Percentiles rank a stretch among this genome's conserved stretches.
These are phyloP conservation scores for Atta texana DNA, from an alignment of 1,140 invertebrate species.

Conservation along the genomic window DNA sequence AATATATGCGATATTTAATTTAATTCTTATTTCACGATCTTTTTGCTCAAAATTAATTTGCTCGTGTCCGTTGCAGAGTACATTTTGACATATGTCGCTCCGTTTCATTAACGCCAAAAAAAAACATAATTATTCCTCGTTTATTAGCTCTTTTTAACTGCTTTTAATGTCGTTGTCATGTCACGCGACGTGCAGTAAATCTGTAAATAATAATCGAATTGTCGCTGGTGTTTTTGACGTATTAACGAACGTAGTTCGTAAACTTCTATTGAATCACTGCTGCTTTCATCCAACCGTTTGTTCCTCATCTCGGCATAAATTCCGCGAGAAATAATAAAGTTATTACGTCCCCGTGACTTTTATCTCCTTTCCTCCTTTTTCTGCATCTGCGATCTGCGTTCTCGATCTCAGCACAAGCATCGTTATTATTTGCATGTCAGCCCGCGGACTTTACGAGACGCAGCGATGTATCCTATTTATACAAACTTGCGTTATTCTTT, in stretches of 20 bases:
- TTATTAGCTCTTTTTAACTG: conserved; percentile 6
- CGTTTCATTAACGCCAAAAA: conserved; percentile 35
- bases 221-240: conserved; percentile 10
- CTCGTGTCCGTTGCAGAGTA: not conserved
- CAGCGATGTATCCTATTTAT: conserved; percentile 53
- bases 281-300: not conserved
- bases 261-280: conserved; percentile 13
- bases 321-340: conserved; percentile 46
- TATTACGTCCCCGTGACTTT: conserved; percentile 37
- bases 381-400: conserved; percentile 33
- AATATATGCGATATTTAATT: not conserved
- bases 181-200: conserved; percentile 9
- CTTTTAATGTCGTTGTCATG: conserved; percentile 19
- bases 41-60: conserved; percentile 41
- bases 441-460: conserved; percentile 14
- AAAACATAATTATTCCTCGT: conserved; percentile 26
- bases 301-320: conserved; percentile 6
- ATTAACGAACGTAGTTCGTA: not conserved
- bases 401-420: conserved; percentile 26
- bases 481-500: conserved; percentile 1
- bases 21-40: conserved; percentile 5
- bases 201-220: conserved; percentile 39
- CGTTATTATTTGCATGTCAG: conserved; percentile 55
- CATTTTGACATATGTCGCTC: conserved; percentile 6
- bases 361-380: conserved; percentile 26